Evolutionary conservation across 2,888 invertebrate species (phyloP), one percentile per base, ranked within the genome.

Genomic region (Hypercompe scribonia): DNA sequence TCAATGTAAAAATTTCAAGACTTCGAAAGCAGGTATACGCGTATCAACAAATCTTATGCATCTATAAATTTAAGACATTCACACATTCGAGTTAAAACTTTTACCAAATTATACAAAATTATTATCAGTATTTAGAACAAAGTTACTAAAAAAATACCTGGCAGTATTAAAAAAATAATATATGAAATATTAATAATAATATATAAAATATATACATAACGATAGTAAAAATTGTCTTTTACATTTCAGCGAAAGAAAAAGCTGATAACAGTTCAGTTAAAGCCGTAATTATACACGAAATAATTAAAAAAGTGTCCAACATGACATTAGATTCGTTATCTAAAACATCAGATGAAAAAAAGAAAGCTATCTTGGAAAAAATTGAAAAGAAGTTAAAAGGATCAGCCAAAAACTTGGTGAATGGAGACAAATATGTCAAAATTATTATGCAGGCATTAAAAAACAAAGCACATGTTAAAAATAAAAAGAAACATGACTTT

Each of bases 401-500:
- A 71, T 87, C 89, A 28, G 84, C 89, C 0, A 75, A 83, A 71
- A 69, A 78, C 8, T 84, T 90, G 68, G 89, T 70, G 3, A 84
- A 87, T 61, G 87, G 85, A 11, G 76, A 84, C 8, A 90, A 87
- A 83, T 91, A 92, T 81, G 86, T 92, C 0, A 78, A 88, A 54
- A 77, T 91, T 7, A 89, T 94, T 46, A 90, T 94, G 91, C 81
- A 89, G 72, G 90, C 90, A n/a, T 84, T 94, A 72, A 88, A 85
- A 79, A 76, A 81, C 54, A 88, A 86, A 63, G 79, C 84, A 15
- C 74, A 39, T 76, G 46, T 21, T 61, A 79, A 81, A 36, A 67
- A 71, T 28, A 63, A 73, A 34, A 73, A 46, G 58, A 61, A 74
- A 61, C 8, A 0, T 39, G 68, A 65, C 33, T 66, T 36, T 28